A percentile compares a stretch with the other conserved stretches of the same genome.
These are phyloP conservation scores for Margarornis squamiger DNA, from an alignment of 2,797 vertebrate genomes.

Conservation along the genomic window DNA sequence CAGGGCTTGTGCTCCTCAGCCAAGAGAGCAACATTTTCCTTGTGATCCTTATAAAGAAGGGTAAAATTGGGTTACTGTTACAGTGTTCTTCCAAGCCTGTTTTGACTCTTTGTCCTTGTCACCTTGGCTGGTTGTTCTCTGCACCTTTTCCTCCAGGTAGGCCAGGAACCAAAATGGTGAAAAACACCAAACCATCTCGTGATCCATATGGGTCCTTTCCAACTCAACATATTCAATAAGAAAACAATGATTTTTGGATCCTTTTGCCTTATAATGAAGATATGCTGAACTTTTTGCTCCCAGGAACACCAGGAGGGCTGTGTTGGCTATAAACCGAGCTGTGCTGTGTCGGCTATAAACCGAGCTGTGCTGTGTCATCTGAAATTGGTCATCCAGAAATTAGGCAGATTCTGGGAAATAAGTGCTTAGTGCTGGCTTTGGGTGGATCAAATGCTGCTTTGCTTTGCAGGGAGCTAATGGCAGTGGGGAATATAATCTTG, in stretches of 20 bases:
- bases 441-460: background rate
- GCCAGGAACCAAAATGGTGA: background rate
- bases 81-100: background rate
- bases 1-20: background rate
- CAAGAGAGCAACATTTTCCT: accelerated
- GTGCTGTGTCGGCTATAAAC: background rate
- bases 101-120: background rate
- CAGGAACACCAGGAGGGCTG: background rate
- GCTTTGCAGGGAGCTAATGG: background rate
- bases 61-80: background rate
- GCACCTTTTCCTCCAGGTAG: background rate
- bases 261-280: background rate
- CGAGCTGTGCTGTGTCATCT: background rate
- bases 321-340: background rate
- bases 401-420: background rate
- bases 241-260: background rate
- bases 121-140: background rate
- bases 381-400: background rate
- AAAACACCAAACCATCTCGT: background rate
- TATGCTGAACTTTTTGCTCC: background rate
- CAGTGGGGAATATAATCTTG: background rate
- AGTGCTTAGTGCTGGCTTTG: background rate
- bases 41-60: background rate
- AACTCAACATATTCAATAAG: background rate
- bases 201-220: background rate